phyloP scores from a whole-genome alignment of 2,113 vertebrate species.

The Tiliqua scincoides region DNA sequence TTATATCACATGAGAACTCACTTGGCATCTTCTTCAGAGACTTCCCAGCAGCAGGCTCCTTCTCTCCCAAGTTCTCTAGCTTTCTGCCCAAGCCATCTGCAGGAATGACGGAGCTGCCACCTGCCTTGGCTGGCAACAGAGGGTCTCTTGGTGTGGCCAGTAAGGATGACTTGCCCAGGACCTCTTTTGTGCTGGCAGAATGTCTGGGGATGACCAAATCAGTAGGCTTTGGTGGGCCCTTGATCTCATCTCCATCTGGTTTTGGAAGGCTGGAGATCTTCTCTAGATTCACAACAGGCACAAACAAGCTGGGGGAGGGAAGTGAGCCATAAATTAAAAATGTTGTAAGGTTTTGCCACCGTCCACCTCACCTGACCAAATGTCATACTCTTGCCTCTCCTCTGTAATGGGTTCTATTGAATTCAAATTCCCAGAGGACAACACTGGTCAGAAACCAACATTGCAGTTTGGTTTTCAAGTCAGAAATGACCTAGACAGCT shows the following conservation, averaged over 20 bases:
- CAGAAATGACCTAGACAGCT: neutral
- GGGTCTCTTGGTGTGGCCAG: slow-evolving; percentile 64
- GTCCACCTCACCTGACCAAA: neutral
- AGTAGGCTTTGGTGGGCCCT: slow-evolving; percentile 76
- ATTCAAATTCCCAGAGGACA: neutral
- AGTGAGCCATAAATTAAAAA: neutral
- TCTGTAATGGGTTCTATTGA: neutral
- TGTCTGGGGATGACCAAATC: slow-evolving; percentile 69
- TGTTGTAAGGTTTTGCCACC: neutral
- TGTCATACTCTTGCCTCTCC: neutral
- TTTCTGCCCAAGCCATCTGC: slow-evolving; percentile 72
- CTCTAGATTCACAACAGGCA: slow-evolving; percentile 84
- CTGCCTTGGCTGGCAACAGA: slow-evolving; percentile 42
- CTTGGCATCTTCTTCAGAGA: slow-evolving; percentile 89
- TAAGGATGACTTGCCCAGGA: slow-evolving; percentile 61
- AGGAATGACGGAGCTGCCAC: slow-evolving; percentile 62
- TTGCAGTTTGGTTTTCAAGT: no score
- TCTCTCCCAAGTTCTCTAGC: slow-evolving; percentile 74
- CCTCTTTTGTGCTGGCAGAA: slow-evolving; percentile 75
- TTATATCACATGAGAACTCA: slow-evolving; percentile 74
- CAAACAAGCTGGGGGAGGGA: slow-evolving; percentile 80
- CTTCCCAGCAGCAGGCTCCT: slow-evolving; percentile 58
- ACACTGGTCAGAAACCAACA: neutral
- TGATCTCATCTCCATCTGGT: slow-evolving; percentile 81
- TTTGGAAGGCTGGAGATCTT: slow-evolving; percentile 84